Evolutionary conservation across 1,140 invertebrate genomes (phyloP), one percentile per base, ranked within the genome.

Genomic region (Micrasema minimum): DNA sequence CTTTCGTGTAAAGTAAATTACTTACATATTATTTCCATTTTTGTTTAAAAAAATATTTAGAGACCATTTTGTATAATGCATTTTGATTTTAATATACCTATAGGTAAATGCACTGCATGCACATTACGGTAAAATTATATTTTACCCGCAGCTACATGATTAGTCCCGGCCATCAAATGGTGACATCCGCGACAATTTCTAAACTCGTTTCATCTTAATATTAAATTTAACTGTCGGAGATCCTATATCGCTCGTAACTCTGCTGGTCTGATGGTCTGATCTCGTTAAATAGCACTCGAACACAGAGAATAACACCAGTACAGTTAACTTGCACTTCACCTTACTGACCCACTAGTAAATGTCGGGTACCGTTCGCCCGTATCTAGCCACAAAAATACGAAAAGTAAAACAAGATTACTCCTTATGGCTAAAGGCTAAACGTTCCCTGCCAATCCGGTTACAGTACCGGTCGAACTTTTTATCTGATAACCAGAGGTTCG

Each of bases 301-400:
- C 4, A 26, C 31, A 43, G 12, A 14, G 20, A 23, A 37, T 7
- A 64, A 11, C 51, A 43, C 50, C 26, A 45, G 48, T 62, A 67
- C 65, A 53, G 57, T 68, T 68, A 67, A 16, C 12, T 14, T 71
- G 55, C 55, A 59, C 14, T 37, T 26, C 22, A 53, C 51, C 51
- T 53, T 53, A 31, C 11, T 53, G 51, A 53, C 51, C 51, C 26
- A 53, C 20, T 26, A 22, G 23, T 18, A n/a, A 2, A 2, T 31
- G 65, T 31, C 45, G 66, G 14, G 70, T 75, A 72, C 73, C 73
- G 73, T 75, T 70, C 51, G 37, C 46, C 57, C 43, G 35, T n/a
- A 68, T 69, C 68, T 65, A 23, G 64, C 62, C 45, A 51, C 72
- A 71, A 71, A 74, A 74, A 71, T 69, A 69, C 23, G 57, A 23